phyloP scores from a whole-genome alignment of 2,797 vertebrate species.

The Lithobates pipiens region DNA sequence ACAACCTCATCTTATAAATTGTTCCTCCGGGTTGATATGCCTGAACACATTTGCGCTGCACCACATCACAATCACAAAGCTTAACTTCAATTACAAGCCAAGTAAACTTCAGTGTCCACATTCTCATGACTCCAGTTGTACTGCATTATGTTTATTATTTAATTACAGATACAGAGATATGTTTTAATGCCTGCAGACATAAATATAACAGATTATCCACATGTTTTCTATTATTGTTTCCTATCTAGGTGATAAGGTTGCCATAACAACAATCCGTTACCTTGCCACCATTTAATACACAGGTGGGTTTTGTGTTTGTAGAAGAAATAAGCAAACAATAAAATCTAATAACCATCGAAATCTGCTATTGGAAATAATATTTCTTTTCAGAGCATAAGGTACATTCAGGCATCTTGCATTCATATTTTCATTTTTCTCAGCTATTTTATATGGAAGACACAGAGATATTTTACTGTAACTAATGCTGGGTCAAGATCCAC shows the following conservation, averaged over 20 bases:
- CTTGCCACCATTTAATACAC: not conserved
- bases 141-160: not conserved
- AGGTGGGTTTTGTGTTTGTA: not conserved
- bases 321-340: slow-evolving; percentile 19
- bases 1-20: no score
- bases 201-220: not conserved
- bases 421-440: not conserved
- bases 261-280: not conserved
- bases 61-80: no score
- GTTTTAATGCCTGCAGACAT: not conserved
- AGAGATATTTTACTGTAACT: slow-evolving; percentile 4
- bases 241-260: not conserved
- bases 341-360: slow-evolving; percentile 5
- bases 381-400: not conserved
- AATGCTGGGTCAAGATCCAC: slow-evolving; percentile 24
- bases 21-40: no score
- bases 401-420: not conserved
- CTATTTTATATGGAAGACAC: not conserved
- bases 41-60: no score
- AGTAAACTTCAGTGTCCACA: not conserved
- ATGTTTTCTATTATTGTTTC: not conserved
- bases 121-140: not conserved
- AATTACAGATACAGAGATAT: not conserved
- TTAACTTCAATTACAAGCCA: not conserved
- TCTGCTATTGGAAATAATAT: slow-evolving; percentile 12